Evolutionary conservation across 2,797 vertebrate genomes (phyloP).

Genomic region (Acipenser oxyrinchus): DNA sequence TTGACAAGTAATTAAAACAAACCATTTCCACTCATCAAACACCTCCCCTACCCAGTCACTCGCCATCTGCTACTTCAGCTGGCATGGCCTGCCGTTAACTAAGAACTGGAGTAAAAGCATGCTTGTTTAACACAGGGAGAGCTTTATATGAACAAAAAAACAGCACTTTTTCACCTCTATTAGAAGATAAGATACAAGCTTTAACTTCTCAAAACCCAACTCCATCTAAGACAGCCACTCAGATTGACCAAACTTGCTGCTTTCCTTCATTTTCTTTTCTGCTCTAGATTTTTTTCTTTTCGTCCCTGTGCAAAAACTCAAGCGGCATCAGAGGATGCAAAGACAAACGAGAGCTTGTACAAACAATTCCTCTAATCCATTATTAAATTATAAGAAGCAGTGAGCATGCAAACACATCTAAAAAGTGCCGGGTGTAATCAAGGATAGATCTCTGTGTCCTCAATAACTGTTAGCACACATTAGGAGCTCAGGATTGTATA

Average conservation of each 20-base stretch:
- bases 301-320: constrained; percentile 21
- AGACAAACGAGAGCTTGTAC: constrained; percentile 46
- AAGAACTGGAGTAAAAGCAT: no score
- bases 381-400: constrained; percentile 37
- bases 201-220: no score
- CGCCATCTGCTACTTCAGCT: constrained; percentile 82
- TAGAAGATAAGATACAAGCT: no score
- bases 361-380: constrained; percentile 42
- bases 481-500: constrained; percentile 45
- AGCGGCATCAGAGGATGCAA: constrained; percentile 31
- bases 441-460: constrained; percentile 55
- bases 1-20: constrained; percentile 89
- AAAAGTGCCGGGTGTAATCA: constrained; percentile 51
- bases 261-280: constrained; percentile 33
- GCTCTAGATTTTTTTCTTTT: constrained; percentile 27
- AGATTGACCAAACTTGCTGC: background rate
- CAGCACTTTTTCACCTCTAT: no score
- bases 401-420: constrained; percentile 36
- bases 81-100: constrained; percentile 37
- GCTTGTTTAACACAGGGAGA: no score
- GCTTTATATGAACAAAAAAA: no score
- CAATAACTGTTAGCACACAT: constrained; percentile 62
- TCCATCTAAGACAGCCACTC: no score
- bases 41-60: constrained; percentile 67
- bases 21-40: constrained; percentile 74